Conservation (phyloP, 2,888 invertebrate genomes). For the Scrobipalpa atriplicella region DNA sequence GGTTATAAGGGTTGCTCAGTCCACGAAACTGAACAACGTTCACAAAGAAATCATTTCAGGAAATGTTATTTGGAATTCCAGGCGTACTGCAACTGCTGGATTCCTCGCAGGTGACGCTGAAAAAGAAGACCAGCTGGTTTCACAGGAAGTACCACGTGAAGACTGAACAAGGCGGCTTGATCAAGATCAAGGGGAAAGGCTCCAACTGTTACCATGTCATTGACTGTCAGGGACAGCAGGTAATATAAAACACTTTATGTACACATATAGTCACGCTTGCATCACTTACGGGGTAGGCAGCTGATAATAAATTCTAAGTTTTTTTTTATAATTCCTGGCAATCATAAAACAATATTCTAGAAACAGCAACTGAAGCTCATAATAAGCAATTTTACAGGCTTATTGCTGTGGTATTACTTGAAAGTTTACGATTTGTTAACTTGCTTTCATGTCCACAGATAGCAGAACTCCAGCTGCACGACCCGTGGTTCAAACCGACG, state of each 20-base stretch:
- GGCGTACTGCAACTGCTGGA: constrained; percentile 2
- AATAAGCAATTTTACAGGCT: too few relatives aligned
- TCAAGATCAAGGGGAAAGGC: constrained; percentile 2
- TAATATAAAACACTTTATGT: neutral
- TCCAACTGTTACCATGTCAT: neutral
- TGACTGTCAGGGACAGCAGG: neutral
- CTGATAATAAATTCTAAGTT: too few relatives aligned
- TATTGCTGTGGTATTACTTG: too few relatives aligned
- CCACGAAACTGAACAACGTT: too few relatives aligned
- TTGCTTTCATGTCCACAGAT: neutral
- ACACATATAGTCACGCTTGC: neutral
- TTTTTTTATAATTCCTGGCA: too few relatives aligned
- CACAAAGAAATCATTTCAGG: neutral
- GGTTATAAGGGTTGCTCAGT: too few relatives aligned
- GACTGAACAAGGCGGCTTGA: neutral
- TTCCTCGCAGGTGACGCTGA: neutral
- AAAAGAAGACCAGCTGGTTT: neutral
- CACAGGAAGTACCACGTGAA: neutral
- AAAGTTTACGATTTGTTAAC: neutral
- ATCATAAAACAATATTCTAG: too few relatives aligned
- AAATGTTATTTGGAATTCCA: neutral
- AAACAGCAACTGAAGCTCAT: too few relatives aligned
- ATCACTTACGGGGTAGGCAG: too few relatives aligned
- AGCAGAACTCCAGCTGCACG: neutral
- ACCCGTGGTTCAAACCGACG: neutral